These are phyloP conservation scores for Pristionchus arcanus DNA, from an alignment of 2,888 invertebrate genomes.

Conservation along the genomic window DNA sequence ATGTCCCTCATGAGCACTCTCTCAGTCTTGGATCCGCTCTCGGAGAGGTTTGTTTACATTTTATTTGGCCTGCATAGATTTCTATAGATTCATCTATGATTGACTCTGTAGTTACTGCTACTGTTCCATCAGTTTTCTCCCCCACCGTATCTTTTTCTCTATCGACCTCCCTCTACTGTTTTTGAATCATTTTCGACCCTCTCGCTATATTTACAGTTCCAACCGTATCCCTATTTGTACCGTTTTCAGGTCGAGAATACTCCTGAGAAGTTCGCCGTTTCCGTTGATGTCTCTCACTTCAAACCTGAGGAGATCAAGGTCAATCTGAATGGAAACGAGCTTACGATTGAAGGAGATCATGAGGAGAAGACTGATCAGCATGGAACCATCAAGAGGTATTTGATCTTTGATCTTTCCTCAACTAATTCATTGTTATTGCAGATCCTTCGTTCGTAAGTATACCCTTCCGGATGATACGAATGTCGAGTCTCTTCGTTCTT, in stretches of 20 bases:
- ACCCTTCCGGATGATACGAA: slow-evolving; percentile 48
- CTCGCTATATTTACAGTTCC: not conserved
- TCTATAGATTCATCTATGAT: no score
- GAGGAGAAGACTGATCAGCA: slow-evolving; percentile 54
- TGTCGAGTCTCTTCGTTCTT: slow-evolving; percentile 53
- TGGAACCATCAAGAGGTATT: slow-evolving; percentile 51
- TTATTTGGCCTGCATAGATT: no score
- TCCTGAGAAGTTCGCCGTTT: slow-evolving; percentile 60
- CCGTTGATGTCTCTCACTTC: slow-evolving; percentile 63
- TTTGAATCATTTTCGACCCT: not conserved
- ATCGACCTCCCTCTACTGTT: not conserved
- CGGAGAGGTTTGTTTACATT: slow-evolving; percentile 43
- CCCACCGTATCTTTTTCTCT: not conserved
- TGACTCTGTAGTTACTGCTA: no score
- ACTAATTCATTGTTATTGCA: not conserved
- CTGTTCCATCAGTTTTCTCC: no score
- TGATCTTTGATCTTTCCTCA: slow-evolving; percentile 12
- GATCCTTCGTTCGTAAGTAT: slow-evolving; percentile 57
- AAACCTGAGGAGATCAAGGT: slow-evolving; percentile 64
- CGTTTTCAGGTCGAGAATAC: slow-evolving; percentile 57
- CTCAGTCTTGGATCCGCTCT: slow-evolving; percentile 42
- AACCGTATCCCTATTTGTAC: no score
- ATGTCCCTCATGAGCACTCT: not conserved
- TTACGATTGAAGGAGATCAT: slow-evolving; percentile 61
- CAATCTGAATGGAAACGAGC: slow-evolving; percentile 62